Base-by-base conservation (phyloP, 2,113 vertebrate species). In the Motacilla alba region DNA sequence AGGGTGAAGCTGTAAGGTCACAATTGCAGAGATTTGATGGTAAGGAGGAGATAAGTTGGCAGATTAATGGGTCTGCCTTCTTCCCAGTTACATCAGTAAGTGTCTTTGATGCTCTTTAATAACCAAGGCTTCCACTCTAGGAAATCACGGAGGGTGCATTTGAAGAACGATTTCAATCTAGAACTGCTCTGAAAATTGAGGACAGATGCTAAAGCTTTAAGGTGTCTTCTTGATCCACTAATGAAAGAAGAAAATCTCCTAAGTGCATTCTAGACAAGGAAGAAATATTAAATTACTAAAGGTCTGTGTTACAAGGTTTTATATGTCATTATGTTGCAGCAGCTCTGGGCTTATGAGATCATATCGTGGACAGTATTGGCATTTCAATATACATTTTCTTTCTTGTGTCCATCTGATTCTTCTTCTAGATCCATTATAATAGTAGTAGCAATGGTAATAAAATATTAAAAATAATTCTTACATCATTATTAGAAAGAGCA, bases 401-500 rank as follows among this genome's bases (percentile, higher is more conserved):
- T 63, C 56, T 93, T 14, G 9, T n/a, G 16, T 79, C 44, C n/a
- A 60, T 67, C n/a, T 78, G 13, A 10, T 43, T 83, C 28, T 68
- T 78, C 23, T 90, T 91, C 18, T 49, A 89, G 24, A 58, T 50
- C 22, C 10, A 46, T 49, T 44, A n/a, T 64, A 56, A 53, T 60
- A 43, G 8, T 16, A 67, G 17, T 26, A 76, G 21, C 21, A 37
- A 47, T 18, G 52, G 3, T 37, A 49, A 49, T 60, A 47, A 47
- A 46, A n/a, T 11, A 63, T 7, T 22, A 43, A 21, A 56, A 53
- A 24, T 68, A 49, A 72, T 77, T 46, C 14, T 87, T 69, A 31
- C 21, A 13, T 66, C 35, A 19, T 67, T 49, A 56, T 56, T 84
- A 90, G 85, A 86, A 89, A 95, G 39, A 78, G n/a, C n/a, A 73